Evolutionary conservation across 2,113 vertebrate genomes (phyloP).

Genomic region (Coturnix japonica): DNA sequence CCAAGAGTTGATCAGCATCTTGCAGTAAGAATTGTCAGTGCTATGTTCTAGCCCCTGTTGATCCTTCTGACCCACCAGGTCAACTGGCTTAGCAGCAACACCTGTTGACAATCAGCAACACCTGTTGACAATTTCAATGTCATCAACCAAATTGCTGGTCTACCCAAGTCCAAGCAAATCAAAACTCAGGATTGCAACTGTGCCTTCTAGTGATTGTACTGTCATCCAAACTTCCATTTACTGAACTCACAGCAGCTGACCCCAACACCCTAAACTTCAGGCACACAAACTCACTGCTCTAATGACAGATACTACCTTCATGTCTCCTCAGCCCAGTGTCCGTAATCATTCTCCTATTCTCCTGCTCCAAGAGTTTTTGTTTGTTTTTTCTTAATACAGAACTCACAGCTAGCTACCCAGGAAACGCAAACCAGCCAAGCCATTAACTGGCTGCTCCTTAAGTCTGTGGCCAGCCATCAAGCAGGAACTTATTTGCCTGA

Average conservation of each 20-base stretch:
- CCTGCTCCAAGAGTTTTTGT: background rate
- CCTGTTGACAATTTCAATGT: background rate
- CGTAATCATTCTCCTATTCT: background rate
- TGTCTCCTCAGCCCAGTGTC: background rate
- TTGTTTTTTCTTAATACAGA: too few relatives aligned
- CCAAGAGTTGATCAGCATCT: background rate
- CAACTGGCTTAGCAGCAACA: background rate
- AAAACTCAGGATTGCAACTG: background rate
- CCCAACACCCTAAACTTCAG: background rate
- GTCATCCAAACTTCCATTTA: background rate
- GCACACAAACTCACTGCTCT: background rate
- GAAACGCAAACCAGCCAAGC: background rate
- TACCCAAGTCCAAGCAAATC: background rate
- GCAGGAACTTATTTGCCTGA: background rate
- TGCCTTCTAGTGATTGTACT: background rate
- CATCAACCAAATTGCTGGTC: background rate
- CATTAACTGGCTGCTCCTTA: background rate
- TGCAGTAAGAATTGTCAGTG: background rate
- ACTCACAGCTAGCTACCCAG: background rate
- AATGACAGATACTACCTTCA: too few relatives aligned
- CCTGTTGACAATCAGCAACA: background rate
- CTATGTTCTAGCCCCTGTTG: accelerated
- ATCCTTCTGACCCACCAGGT: background rate
- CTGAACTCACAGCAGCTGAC: background rate
- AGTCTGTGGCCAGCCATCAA: background rate